These are phyloP conservation scores for Micronisus gabar DNA, from an alignment of 2,113 vertebrate species.

Conservation along the genomic window DNA sequence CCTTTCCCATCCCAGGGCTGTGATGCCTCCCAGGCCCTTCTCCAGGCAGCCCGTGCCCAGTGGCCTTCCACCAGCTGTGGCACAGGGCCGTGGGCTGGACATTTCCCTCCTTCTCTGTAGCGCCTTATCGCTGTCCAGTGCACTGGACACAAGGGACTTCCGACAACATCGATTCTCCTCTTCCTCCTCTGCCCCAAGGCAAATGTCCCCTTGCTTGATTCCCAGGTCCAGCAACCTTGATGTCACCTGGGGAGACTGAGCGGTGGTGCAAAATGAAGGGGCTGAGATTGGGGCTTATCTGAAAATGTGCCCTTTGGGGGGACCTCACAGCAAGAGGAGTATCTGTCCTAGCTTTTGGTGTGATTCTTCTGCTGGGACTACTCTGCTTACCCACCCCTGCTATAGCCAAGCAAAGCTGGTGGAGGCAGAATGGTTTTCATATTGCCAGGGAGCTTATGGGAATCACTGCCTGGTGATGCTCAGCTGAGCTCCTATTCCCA, in stretches of 20 bases:
- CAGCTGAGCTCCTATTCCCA: background rate
- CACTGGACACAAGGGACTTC: background rate
- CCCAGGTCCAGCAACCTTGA: background rate
- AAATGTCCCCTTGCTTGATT: background rate
- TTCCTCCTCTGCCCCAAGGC: background rate
- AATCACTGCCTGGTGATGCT: background rate
- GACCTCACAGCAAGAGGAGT: background rate
- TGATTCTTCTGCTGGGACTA: background rate
- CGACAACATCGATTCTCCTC: background rate
- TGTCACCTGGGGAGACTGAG: background rate
- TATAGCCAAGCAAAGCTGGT: background rate
- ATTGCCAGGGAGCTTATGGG: background rate
- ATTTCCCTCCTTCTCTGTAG: background rate
- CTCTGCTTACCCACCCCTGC: background rate
- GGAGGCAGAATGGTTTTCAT: background rate
- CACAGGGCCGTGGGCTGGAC: accelerated
- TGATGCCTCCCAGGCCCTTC: background rate
- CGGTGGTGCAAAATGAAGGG: background rate
- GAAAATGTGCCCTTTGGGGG: background rate
- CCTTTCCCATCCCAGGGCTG: background rate
- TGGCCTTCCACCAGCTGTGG: background rate
- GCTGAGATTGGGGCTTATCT: background rate
- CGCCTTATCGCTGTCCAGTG: accelerated
- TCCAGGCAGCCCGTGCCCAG: background rate
- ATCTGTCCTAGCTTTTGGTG: background rate